Evolutionary conservation across 2,888 invertebrate species (phyloP).

Genomic region (Oscheius onirici): DNA sequence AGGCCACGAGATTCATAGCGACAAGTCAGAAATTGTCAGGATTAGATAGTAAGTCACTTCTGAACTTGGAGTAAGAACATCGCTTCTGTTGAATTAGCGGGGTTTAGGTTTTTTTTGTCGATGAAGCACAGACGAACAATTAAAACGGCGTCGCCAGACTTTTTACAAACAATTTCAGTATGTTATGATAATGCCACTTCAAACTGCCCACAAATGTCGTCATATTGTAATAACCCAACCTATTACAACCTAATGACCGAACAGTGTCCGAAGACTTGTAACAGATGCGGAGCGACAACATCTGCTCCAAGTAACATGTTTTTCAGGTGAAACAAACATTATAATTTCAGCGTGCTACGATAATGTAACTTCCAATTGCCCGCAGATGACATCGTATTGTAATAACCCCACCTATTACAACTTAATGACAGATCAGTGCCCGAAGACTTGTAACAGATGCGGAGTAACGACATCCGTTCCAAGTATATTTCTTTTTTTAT

Average conservation of each 20-base stretch:
- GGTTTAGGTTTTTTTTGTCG: too few relatives aligned
- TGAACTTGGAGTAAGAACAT: too few relatives aligned
- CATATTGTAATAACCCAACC: not conserved
- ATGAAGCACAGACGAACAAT: too few relatives aligned
- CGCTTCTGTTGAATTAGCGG: too few relatives aligned
- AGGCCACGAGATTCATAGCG: too few relatives aligned
- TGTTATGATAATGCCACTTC: constrained; percentile 1
- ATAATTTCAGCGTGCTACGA: not conserved
- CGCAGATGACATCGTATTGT: not conserved
- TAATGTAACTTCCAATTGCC: not conserved
- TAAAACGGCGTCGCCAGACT: too few relatives aligned
- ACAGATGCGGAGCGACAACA: not conserved
- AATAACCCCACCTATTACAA: constrained; percentile 1
- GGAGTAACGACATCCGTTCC: not conserved
- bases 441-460: not conserved
- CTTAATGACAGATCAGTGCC: constrained; percentile 4
- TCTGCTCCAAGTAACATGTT: not conserved
- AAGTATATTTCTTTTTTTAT: not conserved
- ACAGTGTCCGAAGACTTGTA: constrained; percentile 1
- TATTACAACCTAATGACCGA: constrained; percentile 3
- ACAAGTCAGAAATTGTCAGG: too few relatives aligned
- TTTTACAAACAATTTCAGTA: not conserved
- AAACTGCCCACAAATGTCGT: not conserved
- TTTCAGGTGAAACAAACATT: not conserved
- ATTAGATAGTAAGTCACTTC: too few relatives aligned